Base-by-base conservation (phyloP, 2,888 invertebrate genomes). In the Epirrita christyi region DNA sequence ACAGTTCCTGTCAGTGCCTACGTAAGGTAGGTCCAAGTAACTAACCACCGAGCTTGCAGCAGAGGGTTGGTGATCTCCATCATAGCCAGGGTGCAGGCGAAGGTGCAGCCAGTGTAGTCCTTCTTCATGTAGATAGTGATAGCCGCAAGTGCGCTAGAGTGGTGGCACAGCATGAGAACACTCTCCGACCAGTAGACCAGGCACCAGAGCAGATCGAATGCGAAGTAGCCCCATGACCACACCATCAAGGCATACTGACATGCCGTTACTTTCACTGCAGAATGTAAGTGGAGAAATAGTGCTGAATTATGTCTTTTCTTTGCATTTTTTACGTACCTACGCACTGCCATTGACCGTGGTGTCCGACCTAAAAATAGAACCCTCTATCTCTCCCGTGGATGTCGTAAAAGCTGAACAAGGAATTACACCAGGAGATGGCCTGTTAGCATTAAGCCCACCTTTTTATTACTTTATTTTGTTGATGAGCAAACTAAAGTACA, bases 61-160 rank as follows among this genome's bases (percentile, higher is more conserved):
- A 94, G 77, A 8, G 94, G 94, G 76, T 94, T 94, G 0, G 94
- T 94, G 29, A 94, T 65, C 80, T 95, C 94, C 85, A 94, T 78
- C 46, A 92, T 78, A 0, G 93, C 93, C 14, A 94, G 72, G 2
- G 92, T 90, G 64, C 94, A 94, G 1, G 92, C 81, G 40, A 92
- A 92, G 34, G 92, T 91, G 66, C 92, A 93, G 4, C 94, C 94
- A 0, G 92, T 85, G 61, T 80, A 73, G 0, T 86, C 83, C 60
- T 92, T 93, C 46, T 80, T 75, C 72, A 94, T 83, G 69, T 93
- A 93, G 11, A 92, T 71, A 6, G 83, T 81, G 57, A 94, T 82
- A n/a, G 93, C 93, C 40, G 83, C 54, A 9, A 93, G 80, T 9
- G 93, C 93, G 67, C 88, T 86, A 0, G 82, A 29, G 68, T 94